These are phyloP conservation scores for Ligdia adustata DNA, from an alignment of 2,888 invertebrate species.

Conservation along the genomic window DNA sequence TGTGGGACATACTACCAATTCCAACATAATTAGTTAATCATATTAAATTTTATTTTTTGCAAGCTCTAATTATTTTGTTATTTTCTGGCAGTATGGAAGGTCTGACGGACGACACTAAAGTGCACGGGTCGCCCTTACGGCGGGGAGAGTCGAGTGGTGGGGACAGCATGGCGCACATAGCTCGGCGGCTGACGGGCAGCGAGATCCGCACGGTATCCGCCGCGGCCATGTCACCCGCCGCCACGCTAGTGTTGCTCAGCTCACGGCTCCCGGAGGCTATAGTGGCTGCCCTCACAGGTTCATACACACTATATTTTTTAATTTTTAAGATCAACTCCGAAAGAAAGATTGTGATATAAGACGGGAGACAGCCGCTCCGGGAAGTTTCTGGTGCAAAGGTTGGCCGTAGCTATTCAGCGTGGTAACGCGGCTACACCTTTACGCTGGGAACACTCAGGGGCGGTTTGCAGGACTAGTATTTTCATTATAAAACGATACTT, in stretches of 20 bases:
- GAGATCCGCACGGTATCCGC: slow-evolving; percentile 89
- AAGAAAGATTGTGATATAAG: too few species aligned
- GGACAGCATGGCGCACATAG: slow-evolving; percentile 19
- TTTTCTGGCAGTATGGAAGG: slow-evolving; percentile 78
- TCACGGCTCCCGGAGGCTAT: slow-evolving; percentile 86
- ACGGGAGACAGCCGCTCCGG: too few species aligned
- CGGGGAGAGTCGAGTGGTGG: slow-evolving; percentile 16
- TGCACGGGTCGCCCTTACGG: slow-evolving; percentile 46
- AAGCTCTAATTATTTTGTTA: background rate
- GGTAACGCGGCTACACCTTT: too few species aligned
- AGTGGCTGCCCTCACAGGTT: slow-evolving; percentile 63
- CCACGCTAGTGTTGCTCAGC: slow-evolving; percentile 89
- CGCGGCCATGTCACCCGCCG: slow-evolving; percentile 91
- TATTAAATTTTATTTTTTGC: too few species aligned
- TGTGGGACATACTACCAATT: too few species aligned
- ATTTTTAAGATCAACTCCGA: too few species aligned
- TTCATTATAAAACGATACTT: too few species aligned
- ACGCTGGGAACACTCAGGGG: too few species aligned
- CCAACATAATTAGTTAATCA: too few species aligned
- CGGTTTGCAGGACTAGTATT: too few species aligned
- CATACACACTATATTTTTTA: background rate
- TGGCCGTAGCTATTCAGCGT: too few species aligned
- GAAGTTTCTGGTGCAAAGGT: too few species aligned
- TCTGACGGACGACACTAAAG: slow-evolving; percentile 89
- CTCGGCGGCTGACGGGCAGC: slow-evolving; percentile 40